Conservation (phyloP, 2,797 vertebrate species). For the Sebastes vulpes region DNA sequence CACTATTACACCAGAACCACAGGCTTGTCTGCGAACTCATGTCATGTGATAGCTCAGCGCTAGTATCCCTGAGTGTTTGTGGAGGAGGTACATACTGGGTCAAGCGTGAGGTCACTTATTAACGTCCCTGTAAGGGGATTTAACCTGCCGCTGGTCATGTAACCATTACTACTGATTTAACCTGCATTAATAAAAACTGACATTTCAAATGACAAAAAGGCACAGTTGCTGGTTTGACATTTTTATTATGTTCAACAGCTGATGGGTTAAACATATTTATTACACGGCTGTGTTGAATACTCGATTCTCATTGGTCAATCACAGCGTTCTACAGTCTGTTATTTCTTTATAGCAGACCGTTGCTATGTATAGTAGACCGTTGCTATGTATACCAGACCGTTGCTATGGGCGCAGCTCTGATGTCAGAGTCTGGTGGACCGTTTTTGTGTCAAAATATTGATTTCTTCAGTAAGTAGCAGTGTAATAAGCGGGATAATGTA, state of each 20-base stretch:
- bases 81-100: slow-evolving; percentile 29
- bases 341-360: too few relatives aligned
- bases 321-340: too few relatives aligned
- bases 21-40: not conserved
- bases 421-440: too few relatives aligned
- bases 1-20: not conserved
- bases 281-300: too few relatives aligned
- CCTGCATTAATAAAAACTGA: slow-evolving; percentile 73
- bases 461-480: too few relatives aligned
- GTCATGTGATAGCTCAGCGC: not conserved
- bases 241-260: not conserved
- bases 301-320: not conserved
- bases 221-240: not conserved
- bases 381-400: too few relatives aligned
- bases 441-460: too few relatives aligned
- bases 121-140: slow-evolving; percentile 28
- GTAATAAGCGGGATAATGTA: too few relatives aligned
- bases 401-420: too few relatives aligned
- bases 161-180: slow-evolving; percentile 70
- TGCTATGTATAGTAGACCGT: too few relatives aligned
- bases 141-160: slow-evolving; percentile 49
- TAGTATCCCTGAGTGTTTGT: slow-evolving; percentile 46
- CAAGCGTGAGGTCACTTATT: slow-evolving; percentile 44
- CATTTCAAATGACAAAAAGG: slow-evolving; percentile 54
- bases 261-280: not conserved